Conservation (phyloP, 2,888 invertebrate genomes). For the Coecobrya sp. region DNA sequence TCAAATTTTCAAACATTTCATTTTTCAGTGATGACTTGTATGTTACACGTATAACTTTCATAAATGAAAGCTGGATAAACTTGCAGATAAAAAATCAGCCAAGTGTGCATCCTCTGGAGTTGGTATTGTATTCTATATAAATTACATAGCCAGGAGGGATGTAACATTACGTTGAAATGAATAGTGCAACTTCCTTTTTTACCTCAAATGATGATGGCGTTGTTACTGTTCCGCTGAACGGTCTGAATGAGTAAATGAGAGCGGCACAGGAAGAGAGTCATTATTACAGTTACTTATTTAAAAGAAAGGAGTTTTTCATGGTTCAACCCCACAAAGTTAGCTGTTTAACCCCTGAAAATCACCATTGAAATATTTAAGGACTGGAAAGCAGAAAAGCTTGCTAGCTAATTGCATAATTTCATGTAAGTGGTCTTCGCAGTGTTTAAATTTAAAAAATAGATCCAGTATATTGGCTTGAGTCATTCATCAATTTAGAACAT, state of each 20-base stretch:
- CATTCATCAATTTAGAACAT: too few relatives aligned
- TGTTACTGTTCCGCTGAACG: not conserved
- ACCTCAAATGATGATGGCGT: not conserved
- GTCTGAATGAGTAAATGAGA: not conserved
- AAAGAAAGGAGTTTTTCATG: not conserved
- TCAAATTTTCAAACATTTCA: too few relatives aligned
- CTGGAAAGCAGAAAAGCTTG: too few relatives aligned
- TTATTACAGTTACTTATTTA: not conserved
- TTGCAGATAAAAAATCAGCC: not conserved
- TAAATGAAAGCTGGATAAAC: not conserved
- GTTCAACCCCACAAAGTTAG: not conserved
- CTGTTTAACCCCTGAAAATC: not conserved
- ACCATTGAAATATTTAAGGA: not conserved
- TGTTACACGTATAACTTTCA: too few relatives aligned
- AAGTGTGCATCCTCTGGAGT: not conserved
- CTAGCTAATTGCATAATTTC: too few relatives aligned
- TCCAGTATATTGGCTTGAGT: too few relatives aligned
- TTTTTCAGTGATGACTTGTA: too few relatives aligned
- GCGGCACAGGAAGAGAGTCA: not conserved
- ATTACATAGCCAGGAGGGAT: not conserved
- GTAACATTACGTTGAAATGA: not conserved
- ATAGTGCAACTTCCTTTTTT: not conserved
- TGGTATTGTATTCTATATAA: not conserved
- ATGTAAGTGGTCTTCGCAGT: too few relatives aligned
- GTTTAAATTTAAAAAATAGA: too few relatives aligned